Percentiles rank a stretch among this genome's conserved stretches.
phyloP scores from a whole-genome alignment of 1,140 invertebrate species.

The Drosophila nigromelanica region DNA sequence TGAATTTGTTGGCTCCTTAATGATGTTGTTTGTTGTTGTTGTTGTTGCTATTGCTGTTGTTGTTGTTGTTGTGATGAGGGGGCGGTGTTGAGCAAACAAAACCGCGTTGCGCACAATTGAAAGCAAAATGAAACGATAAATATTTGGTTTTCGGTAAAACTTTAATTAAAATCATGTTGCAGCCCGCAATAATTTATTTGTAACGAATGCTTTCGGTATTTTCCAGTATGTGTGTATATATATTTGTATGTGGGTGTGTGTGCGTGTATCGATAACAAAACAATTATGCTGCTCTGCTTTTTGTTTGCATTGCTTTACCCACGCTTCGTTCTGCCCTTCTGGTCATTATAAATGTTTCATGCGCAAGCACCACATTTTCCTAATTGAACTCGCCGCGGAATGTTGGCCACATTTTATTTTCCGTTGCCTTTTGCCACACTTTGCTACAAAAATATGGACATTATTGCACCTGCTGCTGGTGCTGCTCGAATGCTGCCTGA shows the following conservation, averaged over 20 bases:
- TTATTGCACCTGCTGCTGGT: slow-evolving; percentile 22
- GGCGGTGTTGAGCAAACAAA: slow-evolving; percentile 39
- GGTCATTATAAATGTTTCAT: slow-evolving; percentile 64
- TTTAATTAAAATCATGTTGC: slow-evolving; percentile 80
- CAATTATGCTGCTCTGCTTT: slow-evolving; percentile 73
- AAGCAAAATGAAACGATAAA: slow-evolving; percentile 82
- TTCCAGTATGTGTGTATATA: neutral
- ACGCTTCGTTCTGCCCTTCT: slow-evolving; percentile 30
- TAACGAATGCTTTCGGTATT: slow-evolving; percentile 38
- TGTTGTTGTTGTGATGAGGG: neutral
- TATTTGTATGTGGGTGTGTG: slow-evolving; percentile 9
- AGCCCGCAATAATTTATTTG: slow-evolving; percentile 78
- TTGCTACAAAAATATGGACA: slow-evolving; percentile 14
- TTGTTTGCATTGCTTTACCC: slow-evolving; percentile 46
- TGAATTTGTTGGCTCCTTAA: slow-evolving; percentile 64
- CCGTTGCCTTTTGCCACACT: slow-evolving; percentile 21
- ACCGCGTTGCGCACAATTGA: slow-evolving; percentile 67
- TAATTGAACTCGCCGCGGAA: slow-evolving; percentile 70
- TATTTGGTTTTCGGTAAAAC: slow-evolving; percentile 81
- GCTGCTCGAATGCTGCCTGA: neutral
- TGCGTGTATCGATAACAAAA: slow-evolving; percentile 67
- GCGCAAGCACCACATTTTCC: slow-evolving; percentile 42
- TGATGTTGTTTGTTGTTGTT: slow-evolving; percentile 46
- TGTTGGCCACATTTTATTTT: slow-evolving; percentile 31
- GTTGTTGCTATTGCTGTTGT: slow-evolving; percentile 25